Conservation (phyloP, 2,797 vertebrate genomes). For the Halcyon smyrnensis region DNA sequence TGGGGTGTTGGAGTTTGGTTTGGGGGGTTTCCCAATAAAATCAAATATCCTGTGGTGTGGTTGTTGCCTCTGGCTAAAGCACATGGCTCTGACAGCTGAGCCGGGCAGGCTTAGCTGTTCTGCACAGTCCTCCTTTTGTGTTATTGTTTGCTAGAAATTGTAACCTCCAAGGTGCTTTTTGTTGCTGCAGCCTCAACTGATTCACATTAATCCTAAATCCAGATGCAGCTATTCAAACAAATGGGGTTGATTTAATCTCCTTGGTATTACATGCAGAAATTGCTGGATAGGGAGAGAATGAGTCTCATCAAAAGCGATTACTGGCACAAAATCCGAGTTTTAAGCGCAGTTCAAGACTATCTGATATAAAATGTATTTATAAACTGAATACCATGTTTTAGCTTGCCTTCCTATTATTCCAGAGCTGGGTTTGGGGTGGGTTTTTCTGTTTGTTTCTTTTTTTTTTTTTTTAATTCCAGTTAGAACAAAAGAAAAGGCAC, state of each 20-base stretch:
- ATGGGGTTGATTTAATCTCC: slow-evolving; percentile 37
- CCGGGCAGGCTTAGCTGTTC: not conserved
- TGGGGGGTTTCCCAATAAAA: not conserved
- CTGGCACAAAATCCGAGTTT: not conserved
- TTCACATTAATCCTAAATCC: slow-evolving; percentile 39
- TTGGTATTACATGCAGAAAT: not conserved
- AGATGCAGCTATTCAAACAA: slow-evolving; percentile 15
- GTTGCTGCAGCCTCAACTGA: not conserved
- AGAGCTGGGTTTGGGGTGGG: no score
- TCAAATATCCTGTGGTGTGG: not conserved
- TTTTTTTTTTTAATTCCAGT: not conserved
- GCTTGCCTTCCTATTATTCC: not conserved
- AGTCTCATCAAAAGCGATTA: slow-evolving; percentile 16
- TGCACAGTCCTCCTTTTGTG: not conserved
- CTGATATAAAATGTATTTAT: not conserved
- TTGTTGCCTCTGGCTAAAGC: not conserved
- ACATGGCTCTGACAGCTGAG: not conserved
- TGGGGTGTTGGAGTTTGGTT: not conserved
- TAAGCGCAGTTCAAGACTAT: not conserved
- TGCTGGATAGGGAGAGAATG: not conserved
- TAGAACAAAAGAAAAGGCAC: not conserved
- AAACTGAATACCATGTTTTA: not conserved
- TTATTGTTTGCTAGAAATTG: not conserved
- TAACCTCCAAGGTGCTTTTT: not conserved
- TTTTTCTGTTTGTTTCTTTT: not conserved